Percentiles rank a stretch among this genome's conserved stretches.
Conservation (phyloP, 2,797 vertebrate genomes). For the Jordanella pulchra region DNA sequence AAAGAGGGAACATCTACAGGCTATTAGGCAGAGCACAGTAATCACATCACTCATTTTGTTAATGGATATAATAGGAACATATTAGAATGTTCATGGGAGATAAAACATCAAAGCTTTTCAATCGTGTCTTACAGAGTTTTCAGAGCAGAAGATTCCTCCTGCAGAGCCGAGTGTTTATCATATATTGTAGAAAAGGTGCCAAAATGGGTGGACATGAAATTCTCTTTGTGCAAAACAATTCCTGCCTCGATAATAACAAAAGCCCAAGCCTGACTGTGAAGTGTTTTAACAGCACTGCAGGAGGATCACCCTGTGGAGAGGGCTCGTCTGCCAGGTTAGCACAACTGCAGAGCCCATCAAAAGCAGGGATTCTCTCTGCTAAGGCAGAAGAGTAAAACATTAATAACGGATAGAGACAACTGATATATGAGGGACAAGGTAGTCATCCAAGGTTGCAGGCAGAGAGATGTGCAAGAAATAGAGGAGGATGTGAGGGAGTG, state of each 20-base stretch:
- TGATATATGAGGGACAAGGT: slow-evolving; percentile 57
- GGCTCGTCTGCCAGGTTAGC: slow-evolving; percentile 39
- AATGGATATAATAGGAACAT: background rate
- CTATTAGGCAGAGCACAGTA: slow-evolving; percentile 5
- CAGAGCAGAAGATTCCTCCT: slow-evolving; percentile 9
- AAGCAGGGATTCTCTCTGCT: slow-evolving; percentile 55
- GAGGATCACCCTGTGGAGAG: slow-evolving; percentile 25
- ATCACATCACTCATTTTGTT: background rate
- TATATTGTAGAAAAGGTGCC: background rate
- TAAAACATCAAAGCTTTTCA: slow-evolving; percentile 21
- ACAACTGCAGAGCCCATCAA: slow-evolving; percentile 50
- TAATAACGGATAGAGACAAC: slow-evolving; percentile 66
- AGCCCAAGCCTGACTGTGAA: slow-evolving; percentile 18
- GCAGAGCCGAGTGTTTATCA: slow-evolving; percentile 18
- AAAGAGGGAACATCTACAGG: background rate
- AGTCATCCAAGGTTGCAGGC: slow-evolving; percentile 42
- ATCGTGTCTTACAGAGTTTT: background rate
- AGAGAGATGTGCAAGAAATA: slow-evolving; percentile 41
- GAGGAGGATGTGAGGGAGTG: slow-evolving; percentile 27
- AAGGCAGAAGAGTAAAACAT: slow-evolving; percentile 53
- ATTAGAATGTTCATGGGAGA: slow-evolving; percentile 13
- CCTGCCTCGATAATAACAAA: slow-evolving; percentile 26
- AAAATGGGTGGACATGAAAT: slow-evolving; percentile 30
- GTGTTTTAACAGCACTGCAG: slow-evolving; percentile 35
- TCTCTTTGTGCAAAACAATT: slow-evolving; percentile 18